A percentile compares a stretch with the other conserved stretches of the same genome.
Evolutionary conservation across 2,797 vertebrate genomes (phyloP).

Genomic region (Steatocranus sp.): DNA sequence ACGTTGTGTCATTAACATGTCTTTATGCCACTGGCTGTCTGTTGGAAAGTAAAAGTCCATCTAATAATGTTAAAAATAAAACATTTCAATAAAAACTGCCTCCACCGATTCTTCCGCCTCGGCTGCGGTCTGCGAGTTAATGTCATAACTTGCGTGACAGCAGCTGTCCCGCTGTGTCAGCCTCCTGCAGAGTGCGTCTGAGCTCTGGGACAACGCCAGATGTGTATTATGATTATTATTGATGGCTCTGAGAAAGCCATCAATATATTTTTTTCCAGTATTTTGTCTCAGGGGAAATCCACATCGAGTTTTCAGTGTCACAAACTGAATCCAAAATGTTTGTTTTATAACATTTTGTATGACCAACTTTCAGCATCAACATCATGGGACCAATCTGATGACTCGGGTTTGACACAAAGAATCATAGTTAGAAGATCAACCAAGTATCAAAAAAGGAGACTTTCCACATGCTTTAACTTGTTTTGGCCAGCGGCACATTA

Average conservation of each 20-base stretch:
- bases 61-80: background rate
- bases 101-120: background rate
- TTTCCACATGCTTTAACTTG: background rate
- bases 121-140: background rate
- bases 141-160: background rate
- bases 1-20: background rate
- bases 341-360: background rate
- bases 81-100: background rate
- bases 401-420: background rate
- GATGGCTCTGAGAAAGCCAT: background rate
- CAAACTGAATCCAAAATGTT: background rate
- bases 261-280: background rate
- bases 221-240: background rate
- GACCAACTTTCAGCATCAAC: background rate
- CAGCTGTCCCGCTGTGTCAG: background rate
- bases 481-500: fast-evolving
- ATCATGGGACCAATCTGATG: background rate
- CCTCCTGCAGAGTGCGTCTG: background rate
- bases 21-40: background rate
- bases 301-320: background rate
- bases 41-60: background rate
- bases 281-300: background rate
- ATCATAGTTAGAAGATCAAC: background rate
- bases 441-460: background rate
- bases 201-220: background rate